These are phyloP conservation scores for Gadus chalcogrammus DNA, from an alignment of 2,113 vertebrate species.

Conservation along the genomic window DNA sequence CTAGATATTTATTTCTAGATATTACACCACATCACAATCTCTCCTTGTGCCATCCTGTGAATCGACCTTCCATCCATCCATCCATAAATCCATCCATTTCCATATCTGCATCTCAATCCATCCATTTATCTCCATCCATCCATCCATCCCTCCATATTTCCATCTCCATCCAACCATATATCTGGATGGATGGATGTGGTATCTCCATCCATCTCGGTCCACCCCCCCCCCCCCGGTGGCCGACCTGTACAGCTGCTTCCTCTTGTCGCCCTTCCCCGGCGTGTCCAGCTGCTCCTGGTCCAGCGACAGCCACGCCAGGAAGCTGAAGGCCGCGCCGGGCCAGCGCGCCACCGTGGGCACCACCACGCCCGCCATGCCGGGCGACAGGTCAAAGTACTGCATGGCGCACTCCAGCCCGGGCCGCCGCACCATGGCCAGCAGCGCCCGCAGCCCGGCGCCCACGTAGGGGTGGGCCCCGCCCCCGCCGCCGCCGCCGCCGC, in stretches of 20 bases:
- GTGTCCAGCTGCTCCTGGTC: slow-evolving; percentile 86
- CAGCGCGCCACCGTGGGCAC: slow-evolving; percentile 88
- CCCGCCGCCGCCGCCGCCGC: too few relatives aligned
- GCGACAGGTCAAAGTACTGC: slow-evolving; percentile 92
- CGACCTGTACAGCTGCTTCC: slow-evolving; percentile 97
- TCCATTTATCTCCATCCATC: too few relatives aligned
- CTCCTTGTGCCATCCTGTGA: too few relatives aligned
- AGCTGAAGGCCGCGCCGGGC: slow-evolving; percentile 93
- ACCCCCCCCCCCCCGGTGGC: neutral
- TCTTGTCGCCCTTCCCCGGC: slow-evolving; percentile 82
- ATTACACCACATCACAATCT: too few relatives aligned
- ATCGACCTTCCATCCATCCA: too few relatives aligned
- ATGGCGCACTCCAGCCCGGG: slow-evolving; percentile 89
- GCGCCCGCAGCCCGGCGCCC: slow-evolving; percentile 79
- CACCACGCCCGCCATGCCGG: slow-evolving; percentile 91
- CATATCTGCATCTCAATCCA: too few relatives aligned
- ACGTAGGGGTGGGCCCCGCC: slow-evolving; percentile 76
- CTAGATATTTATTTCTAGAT: too few relatives aligned
- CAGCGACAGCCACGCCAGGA: slow-evolving; percentile 90
- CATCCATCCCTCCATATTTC: too few relatives aligned
- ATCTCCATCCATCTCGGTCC: neutral
- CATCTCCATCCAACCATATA: too few relatives aligned
- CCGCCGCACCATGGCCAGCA: slow-evolving; percentile 89
- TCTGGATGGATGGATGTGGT: too few relatives aligned
- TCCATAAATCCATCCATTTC: too few relatives aligned